Evolutionary conservation across 2,797 vertebrate species (phyloP).

Genomic region (Enoplosus armatus): DNA sequence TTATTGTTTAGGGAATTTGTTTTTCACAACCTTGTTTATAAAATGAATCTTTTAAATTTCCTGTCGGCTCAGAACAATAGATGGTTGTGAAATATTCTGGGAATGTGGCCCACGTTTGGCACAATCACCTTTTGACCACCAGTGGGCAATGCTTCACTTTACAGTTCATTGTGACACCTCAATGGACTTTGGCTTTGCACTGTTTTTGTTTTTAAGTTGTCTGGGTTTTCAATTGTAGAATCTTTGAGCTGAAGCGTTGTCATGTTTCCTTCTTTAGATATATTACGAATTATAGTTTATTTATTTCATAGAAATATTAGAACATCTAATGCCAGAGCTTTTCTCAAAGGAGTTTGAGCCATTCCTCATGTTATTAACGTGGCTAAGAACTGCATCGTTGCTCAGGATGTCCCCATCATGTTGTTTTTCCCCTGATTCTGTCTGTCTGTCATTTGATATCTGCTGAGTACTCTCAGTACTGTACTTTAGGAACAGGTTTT

Average conservation of each 20-base stretch:
- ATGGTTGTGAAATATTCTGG: slow-evolving; percentile 8
- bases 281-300: not conserved
- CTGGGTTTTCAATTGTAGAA: not conserved
- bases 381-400: too few species aligned
- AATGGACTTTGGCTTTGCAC: not conserved
- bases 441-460: not conserved
- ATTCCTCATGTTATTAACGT: not conserved
- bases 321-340: not conserved
- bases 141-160: slow-evolving; percentile 35
- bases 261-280: not conserved
- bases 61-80: slow-evolving; percentile 45
- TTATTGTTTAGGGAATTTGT: slow-evolving; percentile 18
- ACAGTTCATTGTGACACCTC: not conserved
- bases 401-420: not conserved
- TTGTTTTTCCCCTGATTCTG: not conserved
- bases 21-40: slow-evolving; percentile 15
- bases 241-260: not conserved
- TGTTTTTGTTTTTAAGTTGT: not conserved
- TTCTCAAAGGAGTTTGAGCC: not conserved
- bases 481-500: not conserved
- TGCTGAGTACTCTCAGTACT: not conserved
- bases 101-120: slow-evolving; percentile 24
- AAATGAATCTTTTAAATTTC: slow-evolving; percentile 28
- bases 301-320: not conserved
- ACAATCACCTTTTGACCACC: slow-evolving; percentile 29